A percentile compares a stretch with the other conserved stretches of the same genome.
Conservation (phyloP, 2,113 vertebrate species). For the Leptobrachium leishanense region DNA sequence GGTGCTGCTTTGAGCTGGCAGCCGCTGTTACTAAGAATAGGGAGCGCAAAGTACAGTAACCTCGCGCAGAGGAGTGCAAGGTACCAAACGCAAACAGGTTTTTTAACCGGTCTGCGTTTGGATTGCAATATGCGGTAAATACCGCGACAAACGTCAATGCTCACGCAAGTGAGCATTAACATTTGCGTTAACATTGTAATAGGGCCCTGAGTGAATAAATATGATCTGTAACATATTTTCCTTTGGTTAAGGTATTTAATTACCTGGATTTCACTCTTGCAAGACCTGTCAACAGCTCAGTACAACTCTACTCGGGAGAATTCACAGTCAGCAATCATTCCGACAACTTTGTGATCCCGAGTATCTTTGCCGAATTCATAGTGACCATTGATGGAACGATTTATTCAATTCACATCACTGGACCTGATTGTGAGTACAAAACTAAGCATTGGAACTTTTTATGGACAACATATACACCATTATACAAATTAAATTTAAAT, state of each 20-base stretch:
- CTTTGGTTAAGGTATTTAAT: conserved; percentile 15
- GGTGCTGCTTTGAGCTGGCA: neutral
- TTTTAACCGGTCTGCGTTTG: too few relatives aligned
- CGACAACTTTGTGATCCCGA: neutral
- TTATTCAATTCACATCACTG: conserved; percentile 12
- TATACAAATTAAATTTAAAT: too few relatives aligned
- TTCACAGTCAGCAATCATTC: neutral
- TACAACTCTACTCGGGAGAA: conserved; percentile 12
- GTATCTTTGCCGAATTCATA: conserved; percentile 7
- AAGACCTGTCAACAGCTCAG: conserved; percentile 14
- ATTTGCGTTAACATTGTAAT: too few relatives aligned
- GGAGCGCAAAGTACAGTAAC: too few relatives aligned
- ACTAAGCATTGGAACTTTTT: too few relatives aligned
- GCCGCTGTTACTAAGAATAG: too few relatives aligned
- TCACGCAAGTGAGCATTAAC: too few relatives aligned
- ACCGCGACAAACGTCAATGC: too few relatives aligned
- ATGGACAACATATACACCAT: too few relatives aligned
- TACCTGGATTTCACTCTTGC: conserved; percentile 26
- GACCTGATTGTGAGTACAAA: conserved; percentile 23
- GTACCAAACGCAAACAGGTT: too few relatives aligned
- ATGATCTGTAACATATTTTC: neutral
- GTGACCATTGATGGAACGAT: conserved; percentile 23
- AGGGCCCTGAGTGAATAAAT: neutral
- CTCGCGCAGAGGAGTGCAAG: too few relatives aligned
- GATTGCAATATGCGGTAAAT: too few relatives aligned